These are phyloP conservation scores for Amphiura filiformis DNA, from an alignment of 35 echinoderm and acorn worm genomes.

Conservation along the genomic window DNA sequence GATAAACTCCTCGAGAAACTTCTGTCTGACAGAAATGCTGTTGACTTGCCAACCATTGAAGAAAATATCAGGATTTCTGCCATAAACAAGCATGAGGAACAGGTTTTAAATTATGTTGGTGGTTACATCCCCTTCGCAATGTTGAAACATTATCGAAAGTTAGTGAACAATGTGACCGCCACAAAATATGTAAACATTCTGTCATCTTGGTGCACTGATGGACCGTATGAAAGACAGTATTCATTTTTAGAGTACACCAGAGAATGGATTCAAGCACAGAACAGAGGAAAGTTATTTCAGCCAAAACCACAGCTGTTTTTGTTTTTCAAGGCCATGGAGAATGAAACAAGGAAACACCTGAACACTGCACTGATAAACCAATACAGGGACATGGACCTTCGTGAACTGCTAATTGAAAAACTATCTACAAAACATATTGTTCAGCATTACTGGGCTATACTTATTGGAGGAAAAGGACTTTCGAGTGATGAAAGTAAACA, in stretches of 20 bases:
- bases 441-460: background rate
- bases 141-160: background rate
- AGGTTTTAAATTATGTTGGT: background rate
- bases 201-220: background rate
- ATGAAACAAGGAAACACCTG: background rate
- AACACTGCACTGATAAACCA: background rate
- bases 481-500: background rate
- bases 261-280: background rate
- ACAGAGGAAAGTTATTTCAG: background rate
- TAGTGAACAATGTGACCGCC: background rate
- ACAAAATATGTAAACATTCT: background rate
- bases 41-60: background rate
- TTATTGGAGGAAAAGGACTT: background rate
- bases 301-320: background rate
- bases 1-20: background rate
- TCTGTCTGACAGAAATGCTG: background rate
- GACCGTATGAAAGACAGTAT: background rate
- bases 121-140: background rate
- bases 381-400: background rate
- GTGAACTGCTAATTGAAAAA: background rate
- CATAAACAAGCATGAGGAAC: background rate
- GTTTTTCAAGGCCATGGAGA: background rate
- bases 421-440: background rate
- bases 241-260: background rate
- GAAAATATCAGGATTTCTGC: background rate